Conservation (phyloP, 1,140 invertebrate genomes). For the Neodiprion fabricii region DNA sequence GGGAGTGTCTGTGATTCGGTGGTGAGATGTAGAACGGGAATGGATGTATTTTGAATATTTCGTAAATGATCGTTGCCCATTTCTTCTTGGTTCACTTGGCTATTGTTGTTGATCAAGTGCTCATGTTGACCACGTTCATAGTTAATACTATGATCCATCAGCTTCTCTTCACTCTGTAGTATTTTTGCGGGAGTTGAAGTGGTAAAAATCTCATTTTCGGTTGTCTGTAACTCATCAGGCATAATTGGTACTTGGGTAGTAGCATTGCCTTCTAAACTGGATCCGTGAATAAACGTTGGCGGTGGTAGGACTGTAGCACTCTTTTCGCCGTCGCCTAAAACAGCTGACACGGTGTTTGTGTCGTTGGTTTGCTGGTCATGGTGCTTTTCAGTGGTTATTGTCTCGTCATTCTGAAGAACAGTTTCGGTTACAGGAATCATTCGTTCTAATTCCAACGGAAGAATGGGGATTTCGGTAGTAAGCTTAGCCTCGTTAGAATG, state of each 20-base stretch:
- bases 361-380: conserved; percentile 4
- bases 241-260: conserved; percentile 54
- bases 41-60: neutral
- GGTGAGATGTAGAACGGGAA: no score
- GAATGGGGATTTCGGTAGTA: conserved; percentile 53
- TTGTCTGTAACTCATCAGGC: conserved; percentile 53
- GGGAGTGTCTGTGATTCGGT: no score
- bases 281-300: conserved; percentile 38
- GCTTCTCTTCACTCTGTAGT: neutral
- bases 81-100: neutral
- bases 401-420: conserved; percentile 27
- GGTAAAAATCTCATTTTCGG: conserved; percentile 1
- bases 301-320: conserved; percentile 27
- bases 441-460: conserved; percentile 55
- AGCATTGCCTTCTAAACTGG: conserved; percentile 45
- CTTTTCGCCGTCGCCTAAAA: conserved; percentile 24
- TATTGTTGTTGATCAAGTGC: no score
- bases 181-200: neutral
- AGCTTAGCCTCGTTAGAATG: conserved; percentile 45
- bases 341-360: conserved; percentile 18
- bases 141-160: neutral
- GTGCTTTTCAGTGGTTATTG: conserved; percentile 17
- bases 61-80: neutral
- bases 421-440: conserved; percentile 48
- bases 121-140: no score